phyloP scores from a whole-genome alignment of 2,888 invertebrate genomes.

The Erebia ligea region DNA sequence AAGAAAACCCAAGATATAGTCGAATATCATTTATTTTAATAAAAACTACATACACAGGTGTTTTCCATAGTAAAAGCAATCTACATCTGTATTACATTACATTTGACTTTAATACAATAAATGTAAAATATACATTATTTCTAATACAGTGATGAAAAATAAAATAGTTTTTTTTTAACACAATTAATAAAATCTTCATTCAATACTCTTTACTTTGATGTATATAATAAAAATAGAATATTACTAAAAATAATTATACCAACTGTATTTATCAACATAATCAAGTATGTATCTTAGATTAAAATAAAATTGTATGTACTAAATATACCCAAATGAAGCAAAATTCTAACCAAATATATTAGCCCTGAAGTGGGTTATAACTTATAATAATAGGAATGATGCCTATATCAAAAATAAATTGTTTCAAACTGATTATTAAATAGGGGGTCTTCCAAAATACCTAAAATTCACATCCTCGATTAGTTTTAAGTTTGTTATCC shows the following conservation, averaged over 20 bases:
- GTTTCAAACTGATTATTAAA: too few species aligned
- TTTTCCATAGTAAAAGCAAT: neutral
- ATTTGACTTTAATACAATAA: neutral
- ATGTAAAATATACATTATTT: too few species aligned
- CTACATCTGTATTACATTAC: neutral
- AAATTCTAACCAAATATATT: neutral
- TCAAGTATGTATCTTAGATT: too few species aligned
- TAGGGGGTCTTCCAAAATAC: too few species aligned
- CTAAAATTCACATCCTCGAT: too few species aligned
- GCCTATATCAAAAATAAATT: too few species aligned
- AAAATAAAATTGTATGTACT: neutral
- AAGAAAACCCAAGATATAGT: constrained; percentile 54
- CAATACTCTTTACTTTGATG: neutral
- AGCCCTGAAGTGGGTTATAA: neutral
- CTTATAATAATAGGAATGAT: neutral
- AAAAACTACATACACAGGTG: neutral
- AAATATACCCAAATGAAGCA: neutral
- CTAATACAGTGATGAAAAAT: too few species aligned
- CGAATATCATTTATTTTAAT: constrained; percentile 36
- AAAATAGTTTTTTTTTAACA: too few species aligned
- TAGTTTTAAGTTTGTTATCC: too few species aligned
- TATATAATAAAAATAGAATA: neutral
- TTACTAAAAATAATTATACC: neutral
- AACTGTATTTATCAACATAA: neutral
- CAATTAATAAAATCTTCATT: neutral